Conservation (phyloP, 2,113 vertebrate genomes). For the Thymallus thymallus region DNA sequence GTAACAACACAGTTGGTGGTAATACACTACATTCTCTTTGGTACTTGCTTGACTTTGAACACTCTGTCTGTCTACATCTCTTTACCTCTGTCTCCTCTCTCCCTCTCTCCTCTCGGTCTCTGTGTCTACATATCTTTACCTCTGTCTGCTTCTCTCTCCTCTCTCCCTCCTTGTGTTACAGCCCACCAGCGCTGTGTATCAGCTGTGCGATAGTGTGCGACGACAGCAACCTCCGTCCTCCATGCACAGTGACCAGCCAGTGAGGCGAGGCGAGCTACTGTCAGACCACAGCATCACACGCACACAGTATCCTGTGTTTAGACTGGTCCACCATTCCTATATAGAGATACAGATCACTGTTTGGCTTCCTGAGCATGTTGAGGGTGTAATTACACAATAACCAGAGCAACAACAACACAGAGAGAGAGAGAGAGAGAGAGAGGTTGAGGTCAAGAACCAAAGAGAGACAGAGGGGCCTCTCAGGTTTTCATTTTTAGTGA, state of each 20-base stretch:
- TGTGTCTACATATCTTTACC: not conserved
- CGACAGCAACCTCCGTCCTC: constrained; percentile 1
- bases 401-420: constrained; percentile 40
- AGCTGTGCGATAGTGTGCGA: constrained; percentile 1
- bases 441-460: not conserved
- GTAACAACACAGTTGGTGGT: constrained; percentile 26
- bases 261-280: constrained; percentile 3
- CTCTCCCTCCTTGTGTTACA: not conserved
- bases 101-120: not conserved
- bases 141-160: constrained; percentile 2
- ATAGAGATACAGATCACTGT: constrained; percentile 63
- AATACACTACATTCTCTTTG: not conserved
- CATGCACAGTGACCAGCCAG: constrained; percentile 17
- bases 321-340: constrained; percentile 59
- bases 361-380: constrained; percentile 57
- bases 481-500: not conserved
- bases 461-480: not conserved
- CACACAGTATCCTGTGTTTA: constrained; percentile 50
- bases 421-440: not conserved
- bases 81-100: not conserved
- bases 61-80: not conserved
- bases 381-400: constrained; percentile 56
- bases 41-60: too few species aligned
- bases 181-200: not conserved
- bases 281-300: not conserved